phyloP scores from a whole-genome alignment of 2,888 invertebrate species.

The Bombylius major region DNA sequence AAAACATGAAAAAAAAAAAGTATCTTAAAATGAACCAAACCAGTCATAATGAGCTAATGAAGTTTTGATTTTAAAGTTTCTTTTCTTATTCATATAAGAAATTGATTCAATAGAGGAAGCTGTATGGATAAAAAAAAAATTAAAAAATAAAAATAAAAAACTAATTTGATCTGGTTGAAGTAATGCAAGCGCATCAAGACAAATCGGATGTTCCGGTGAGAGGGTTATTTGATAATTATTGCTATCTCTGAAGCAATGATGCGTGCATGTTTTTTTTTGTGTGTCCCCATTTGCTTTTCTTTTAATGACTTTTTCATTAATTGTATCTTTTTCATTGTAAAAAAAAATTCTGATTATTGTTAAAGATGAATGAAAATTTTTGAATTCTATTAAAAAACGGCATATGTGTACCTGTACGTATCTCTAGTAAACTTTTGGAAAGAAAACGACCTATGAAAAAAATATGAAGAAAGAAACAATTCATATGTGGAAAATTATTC shows the following conservation, averaged over 20 bases:
- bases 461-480: too few species aligned
- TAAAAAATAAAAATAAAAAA: neutral
- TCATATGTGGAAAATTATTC: constrained; percentile 13
- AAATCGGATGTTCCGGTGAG: constrained; percentile 6
- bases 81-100: neutral
- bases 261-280: neutral
- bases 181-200: neutral
- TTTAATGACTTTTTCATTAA: too few species aligned
- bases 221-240: neutral
- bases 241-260: neutral
- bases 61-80: neutral
- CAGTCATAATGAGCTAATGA: constrained; percentile 1
- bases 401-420: too few species aligned
- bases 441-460: neutral
- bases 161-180: constrained; percentile 6
- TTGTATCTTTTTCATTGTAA: too few species aligned
- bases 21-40: neutral
- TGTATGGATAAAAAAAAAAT: neutral
- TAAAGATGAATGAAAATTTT: too few species aligned
- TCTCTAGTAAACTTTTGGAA: too few species aligned
- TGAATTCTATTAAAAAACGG: too few species aligned
- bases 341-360: too few species aligned
- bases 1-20: too few species aligned
- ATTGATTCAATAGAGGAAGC: neutral
- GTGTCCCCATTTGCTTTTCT: too few species aligned